Base-by-base conservation (phyloP, 1,140 invertebrate genomes). In the Parasteatoda tepidariorum region DNA sequence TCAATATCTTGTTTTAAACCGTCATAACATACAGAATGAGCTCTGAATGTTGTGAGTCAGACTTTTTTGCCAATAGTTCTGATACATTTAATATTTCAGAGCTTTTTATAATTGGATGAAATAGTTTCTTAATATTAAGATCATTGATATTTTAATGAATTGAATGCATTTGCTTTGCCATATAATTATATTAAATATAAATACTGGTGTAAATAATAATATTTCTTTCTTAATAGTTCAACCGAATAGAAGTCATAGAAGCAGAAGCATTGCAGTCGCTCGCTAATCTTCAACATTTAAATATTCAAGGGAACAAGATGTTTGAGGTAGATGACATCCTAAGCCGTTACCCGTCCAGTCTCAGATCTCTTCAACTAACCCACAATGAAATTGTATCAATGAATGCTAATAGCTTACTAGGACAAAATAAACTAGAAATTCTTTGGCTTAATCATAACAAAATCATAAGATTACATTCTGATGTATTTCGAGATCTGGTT, bases 371-470 rank as follows among this genome's bases (percentile, higher is more conserved):
- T 71, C 95, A 96, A 88, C 89, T 98, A 9, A 94, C 95, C 87
- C 92, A 93, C 71, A 98, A 98, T 89, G 92, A 92, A 85, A 92
- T 98, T 71, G 91, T 91, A 24, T 90, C 92, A 7, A 88, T 98
- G 31, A 94, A 96, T 87, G 93, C 94, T 86, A 93, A 93, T 86
- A 94, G 94, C 0, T 91, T 97, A 24, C 89, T 92, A 31, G 93
- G 94, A 3, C 94, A 96, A 88, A 92, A 92, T 1, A 93, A 93
- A 84, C 92, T 96, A 18, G 93, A 95, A 88, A 95, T 96, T 81
- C 93, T 96, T 91, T 95, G 95, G 94, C 89, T 97, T 18, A 93
- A 94, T 34, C 92, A 95, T 88, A 97, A 97, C 88, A 92, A 93
- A 86, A 89, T 96, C 61, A 92, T 91, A n/a, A 90, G 92, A 75